Percentiles rank a stretch among this genome's conserved stretches.
Evolutionary conservation across 2,888 invertebrate species (phyloP).

Genomic region (Sphecodes monilicornis): DNA sequence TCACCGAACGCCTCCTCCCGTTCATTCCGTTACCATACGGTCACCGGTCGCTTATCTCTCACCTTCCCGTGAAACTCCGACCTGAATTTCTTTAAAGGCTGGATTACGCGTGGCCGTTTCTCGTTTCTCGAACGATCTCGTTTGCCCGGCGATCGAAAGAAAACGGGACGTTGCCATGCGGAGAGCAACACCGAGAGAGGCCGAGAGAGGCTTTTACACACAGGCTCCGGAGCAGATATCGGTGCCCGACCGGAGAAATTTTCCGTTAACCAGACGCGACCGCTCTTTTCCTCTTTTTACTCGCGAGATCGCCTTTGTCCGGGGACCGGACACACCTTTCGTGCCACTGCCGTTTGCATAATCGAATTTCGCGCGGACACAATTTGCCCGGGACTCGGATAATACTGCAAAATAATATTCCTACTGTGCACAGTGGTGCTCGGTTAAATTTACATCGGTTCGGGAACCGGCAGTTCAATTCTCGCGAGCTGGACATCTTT

Average conservation of each 20-base stretch:
- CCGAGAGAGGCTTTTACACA: slow-evolving; percentile 24
- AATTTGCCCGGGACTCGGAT: background rate
- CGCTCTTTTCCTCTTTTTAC: background rate
- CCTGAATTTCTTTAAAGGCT: slow-evolving; percentile 65
- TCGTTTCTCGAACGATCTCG: slow-evolving; percentile 56
- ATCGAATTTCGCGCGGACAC: background rate
- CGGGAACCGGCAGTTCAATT: no score
- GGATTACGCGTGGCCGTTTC: slow-evolving; percentile 61
- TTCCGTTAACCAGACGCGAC: slow-evolving; percentile 50
- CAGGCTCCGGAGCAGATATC: background rate
- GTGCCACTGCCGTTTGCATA: background rate
- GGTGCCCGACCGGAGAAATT: slow-evolving; percentile 37
- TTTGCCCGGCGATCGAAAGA: slow-evolving; percentile 39
- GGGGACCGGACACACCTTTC: background rate
- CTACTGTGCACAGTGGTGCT: background rate
- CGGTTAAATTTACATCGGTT: no score
- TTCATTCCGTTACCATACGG: slow-evolving; percentile 65
- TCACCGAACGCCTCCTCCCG: slow-evolving; percentile 56
- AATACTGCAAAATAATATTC: slow-evolving; percentile 5
- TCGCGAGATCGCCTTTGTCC: background rate
- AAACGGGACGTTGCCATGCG: slow-evolving; percentile 50
- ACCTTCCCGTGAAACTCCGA: slow-evolving; percentile 62
- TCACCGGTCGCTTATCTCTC: slow-evolving; percentile 61
- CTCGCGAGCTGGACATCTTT: background rate
- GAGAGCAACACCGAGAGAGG: slow-evolving; percentile 24